Evolutionary conservation across 2,113 vertebrate species (phyloP), one percentile per base, ranked within the genome.

Genomic region (Coptodon rendalli): DNA sequence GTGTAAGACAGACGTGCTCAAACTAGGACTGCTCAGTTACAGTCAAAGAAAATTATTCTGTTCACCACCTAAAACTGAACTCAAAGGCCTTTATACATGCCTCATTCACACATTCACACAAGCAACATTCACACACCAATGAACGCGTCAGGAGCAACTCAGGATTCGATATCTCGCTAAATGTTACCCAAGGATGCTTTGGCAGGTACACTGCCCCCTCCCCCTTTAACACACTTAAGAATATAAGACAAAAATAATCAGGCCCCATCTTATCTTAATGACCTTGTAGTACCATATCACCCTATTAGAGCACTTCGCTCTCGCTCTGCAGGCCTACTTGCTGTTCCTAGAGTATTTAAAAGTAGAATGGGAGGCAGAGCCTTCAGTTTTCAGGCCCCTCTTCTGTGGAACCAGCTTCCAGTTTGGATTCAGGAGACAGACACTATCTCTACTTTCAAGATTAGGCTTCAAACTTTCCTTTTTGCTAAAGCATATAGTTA

Each of bases 291-390:
- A 61, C 57, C 27, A 10, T 61, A 61, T 61, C 14, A 31, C 5
- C 14, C 57, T 17, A 61, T 31, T 0, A 31, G 57, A 61, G 57
- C 57, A 10, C 14, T 61, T 61, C 2, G 2, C 27, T 31, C 57
- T 0, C 14, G 0, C 57, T 0, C 57, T 61, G 27, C 14, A 61
- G 57, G 14, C 14, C 14, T 61, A 10, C 57, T 31, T 61, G 57
- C 6, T 61, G 27, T 61, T 61, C 27, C 27, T 31, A 6, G 14
- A 61, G 57, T 31, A 59, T 59, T 31, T 59, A 59, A 59, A 31
- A 59, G 56, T 17, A 59, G 56, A 31, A 59, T 29, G 27, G 13
- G 56, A 59, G 56, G 27, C 0, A 29, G 56, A 59, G 56, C 13
- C 27, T 59, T 59, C 27, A 59, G 56, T 29, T 59, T 59, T 59